These are phyloP conservation scores for Urocynchramus pylzowi DNA, from an alignment of 2,113 vertebrate species.

Conservation along the genomic window DNA sequence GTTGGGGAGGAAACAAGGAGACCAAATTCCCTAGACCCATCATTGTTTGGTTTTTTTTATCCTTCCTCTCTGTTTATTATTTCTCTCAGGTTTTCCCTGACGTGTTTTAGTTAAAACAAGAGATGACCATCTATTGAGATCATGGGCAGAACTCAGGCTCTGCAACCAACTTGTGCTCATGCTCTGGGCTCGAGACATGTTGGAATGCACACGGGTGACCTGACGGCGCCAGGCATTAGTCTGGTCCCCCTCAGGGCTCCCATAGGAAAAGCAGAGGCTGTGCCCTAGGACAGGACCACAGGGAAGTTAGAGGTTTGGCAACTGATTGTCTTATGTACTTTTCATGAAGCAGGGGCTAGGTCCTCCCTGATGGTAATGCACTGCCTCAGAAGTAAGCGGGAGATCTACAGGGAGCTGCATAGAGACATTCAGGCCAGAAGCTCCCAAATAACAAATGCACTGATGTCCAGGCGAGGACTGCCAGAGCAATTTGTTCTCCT, in stretches of 20 bases:
- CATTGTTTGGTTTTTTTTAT: neutral
- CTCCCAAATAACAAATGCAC: neutral
- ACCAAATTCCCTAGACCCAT: neutral
- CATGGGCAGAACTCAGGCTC: neutral
- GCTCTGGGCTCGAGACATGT: accelerated
- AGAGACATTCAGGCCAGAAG: neutral
- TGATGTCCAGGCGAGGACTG: neutral
- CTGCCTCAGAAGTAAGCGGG: neutral
- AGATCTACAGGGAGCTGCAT: neutral
- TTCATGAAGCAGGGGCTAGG: neutral
- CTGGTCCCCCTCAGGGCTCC: neutral
- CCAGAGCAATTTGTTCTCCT: slow-evolving; percentile 8
- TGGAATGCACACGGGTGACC: neutral
- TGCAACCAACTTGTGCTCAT: neutral
- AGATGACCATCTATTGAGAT: neutral
- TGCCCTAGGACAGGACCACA: neutral
- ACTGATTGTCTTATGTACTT: neutral
- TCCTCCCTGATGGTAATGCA: neutral
- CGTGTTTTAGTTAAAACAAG: neutral
- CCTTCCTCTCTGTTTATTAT: neutral
- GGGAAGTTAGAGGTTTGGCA: neutral
- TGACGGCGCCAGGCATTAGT: accelerated
- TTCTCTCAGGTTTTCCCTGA: neutral
- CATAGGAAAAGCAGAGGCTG: neutral
- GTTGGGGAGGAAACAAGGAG: neutral